Conservation (phyloP, 2,888 invertebrate genomes). For the Melangyna quadrimaculata region DNA sequence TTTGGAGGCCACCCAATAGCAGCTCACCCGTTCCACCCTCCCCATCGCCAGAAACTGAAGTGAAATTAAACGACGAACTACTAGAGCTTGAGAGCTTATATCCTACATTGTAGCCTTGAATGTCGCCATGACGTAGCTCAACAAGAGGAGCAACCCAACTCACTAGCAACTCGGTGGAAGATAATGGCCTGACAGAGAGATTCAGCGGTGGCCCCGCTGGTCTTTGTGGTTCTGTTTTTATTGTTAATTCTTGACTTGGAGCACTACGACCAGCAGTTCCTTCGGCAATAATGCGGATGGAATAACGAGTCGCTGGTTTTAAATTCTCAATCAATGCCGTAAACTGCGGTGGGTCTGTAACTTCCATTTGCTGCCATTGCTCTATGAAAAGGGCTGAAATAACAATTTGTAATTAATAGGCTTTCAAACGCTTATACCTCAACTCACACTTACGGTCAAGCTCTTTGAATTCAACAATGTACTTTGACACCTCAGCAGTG, state of each 20-base stretch:
- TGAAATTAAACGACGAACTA: constrained; percentile 85
- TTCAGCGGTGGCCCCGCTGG: constrained; percentile 87
- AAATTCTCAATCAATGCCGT: constrained; percentile 86
- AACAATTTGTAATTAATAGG: constrained; percentile 25
- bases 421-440: not conserved
- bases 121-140: constrained; percentile 88
- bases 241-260: constrained; percentile 85
- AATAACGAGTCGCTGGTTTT: constrained; percentile 87
- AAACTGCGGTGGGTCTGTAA: constrained; percentile 85
- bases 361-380: constrained; percentile 86
- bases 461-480: constrained; percentile 86
- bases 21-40: constrained; percentile 86
- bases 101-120: constrained; percentile 89
- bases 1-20: constrained; percentile 84
- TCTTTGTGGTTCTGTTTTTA: constrained; percentile 87
- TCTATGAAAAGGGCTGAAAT: constrained; percentile 78
- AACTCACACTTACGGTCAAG: constrained; percentile 82
- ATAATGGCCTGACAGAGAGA: constrained; percentile 86
- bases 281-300: constrained; percentile 87
- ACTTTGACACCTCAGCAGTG: constrained; percentile 87
- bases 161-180: constrained; percentile 87
- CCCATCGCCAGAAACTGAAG: constrained; percentile 86
- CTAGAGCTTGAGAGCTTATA: constrained; percentile 81
- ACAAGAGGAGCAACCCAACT: constrained; percentile 88
- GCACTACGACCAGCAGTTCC: constrained; percentile 88